Conservation (phyloP, 1,140 invertebrate species). For the Pectinophora gossypiella region DNA sequence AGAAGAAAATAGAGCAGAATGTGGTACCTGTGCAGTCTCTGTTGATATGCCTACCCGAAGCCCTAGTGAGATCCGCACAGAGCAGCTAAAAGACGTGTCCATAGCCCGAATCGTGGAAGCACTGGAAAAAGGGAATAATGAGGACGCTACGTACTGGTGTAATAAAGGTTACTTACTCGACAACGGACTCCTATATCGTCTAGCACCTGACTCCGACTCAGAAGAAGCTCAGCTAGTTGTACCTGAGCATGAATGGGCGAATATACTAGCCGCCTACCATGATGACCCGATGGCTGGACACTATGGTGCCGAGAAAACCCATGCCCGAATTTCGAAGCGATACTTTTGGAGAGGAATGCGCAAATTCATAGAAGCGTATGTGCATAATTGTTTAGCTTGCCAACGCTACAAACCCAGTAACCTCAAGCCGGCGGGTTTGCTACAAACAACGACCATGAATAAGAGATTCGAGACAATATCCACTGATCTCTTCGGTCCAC, state of each 20-base stretch:
- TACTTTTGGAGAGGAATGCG: conserved; percentile 18
- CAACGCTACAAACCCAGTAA: conserved; percentile 15
- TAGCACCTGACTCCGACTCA: conserved; percentile 13
- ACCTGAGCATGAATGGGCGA: conserved; percentile 11
- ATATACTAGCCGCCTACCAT: conserved; percentile 28
- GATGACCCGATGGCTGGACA: conserved; percentile 35
- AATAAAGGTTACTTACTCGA: conserved; percentile 11
- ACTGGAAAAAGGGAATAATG: not conserved
- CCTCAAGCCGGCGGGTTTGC: no score
- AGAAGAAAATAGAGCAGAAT: not conserved
- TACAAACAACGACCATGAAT: no score
- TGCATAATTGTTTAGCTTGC: conserved; percentile 9
- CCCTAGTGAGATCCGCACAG: not conserved
- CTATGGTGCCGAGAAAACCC: conserved; percentile 14
- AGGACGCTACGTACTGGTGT: not conserved
- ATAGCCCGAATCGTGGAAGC: conserved; percentile 4
- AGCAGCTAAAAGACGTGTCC: conserved; percentile 4
- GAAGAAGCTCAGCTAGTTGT: conserved; percentile 31
- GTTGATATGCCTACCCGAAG: conserved; percentile 10
- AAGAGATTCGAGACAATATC: conserved; percentile 20
- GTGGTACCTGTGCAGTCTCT: conserved; percentile 10
- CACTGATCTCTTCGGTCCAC: no score
- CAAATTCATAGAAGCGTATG: conserved; percentile 4
- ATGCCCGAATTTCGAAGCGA: not conserved
- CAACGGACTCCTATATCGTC: conserved; percentile 14